Evolutionary conservation across 92 coral and sea anemone genomes (phyloP).

Genomic region (Zoanthus gigantus): DNA sequence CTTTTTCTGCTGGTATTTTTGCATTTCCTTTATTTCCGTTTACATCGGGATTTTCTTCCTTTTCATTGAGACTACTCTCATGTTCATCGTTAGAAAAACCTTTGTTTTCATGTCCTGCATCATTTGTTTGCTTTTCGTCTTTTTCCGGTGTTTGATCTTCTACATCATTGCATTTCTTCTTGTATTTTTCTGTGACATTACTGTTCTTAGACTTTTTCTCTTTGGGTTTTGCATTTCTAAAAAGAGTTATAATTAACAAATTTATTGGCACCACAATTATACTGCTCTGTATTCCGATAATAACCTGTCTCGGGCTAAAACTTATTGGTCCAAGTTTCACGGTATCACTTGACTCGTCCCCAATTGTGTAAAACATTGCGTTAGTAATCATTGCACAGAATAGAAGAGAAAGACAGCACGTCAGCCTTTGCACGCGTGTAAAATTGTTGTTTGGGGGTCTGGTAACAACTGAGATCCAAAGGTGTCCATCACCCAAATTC

Average conservation of each 20-base stretch:
- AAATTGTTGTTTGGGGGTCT: conserved; percentile 78
- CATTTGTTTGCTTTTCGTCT: neutral
- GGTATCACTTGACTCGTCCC: conserved; percentile 26
- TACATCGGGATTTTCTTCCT: neutral
- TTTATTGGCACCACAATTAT: conserved; percentile 58
- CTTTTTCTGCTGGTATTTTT: neutral
- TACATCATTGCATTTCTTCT: neutral
- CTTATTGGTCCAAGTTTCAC: conserved; percentile 61
- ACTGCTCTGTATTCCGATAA: conserved; percentile 65
- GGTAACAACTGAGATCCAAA: conserved; percentile 84
- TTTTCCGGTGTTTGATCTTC: neutral
- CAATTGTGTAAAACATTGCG: conserved; percentile 67
- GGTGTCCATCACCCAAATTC: conserved; percentile 77
- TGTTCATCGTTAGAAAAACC: neutral
- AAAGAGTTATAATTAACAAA: conserved; percentile 54
- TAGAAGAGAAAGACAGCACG: conserved; percentile 62
- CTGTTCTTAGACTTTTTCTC: neutral
- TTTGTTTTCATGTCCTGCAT: conserved; percentile 6
- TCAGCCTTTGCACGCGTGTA: conserved; percentile 76
- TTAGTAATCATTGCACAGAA: conserved; percentile 68
- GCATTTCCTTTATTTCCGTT: neutral
- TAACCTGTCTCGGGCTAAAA: conserved; percentile 55
- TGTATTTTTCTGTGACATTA: neutral
- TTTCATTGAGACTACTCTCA: neutral
- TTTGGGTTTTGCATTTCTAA: conserved; percentile 67